Conservation (phyloP, 1,140 invertebrate species). For the Teleogryllus occipitalis region DNA sequence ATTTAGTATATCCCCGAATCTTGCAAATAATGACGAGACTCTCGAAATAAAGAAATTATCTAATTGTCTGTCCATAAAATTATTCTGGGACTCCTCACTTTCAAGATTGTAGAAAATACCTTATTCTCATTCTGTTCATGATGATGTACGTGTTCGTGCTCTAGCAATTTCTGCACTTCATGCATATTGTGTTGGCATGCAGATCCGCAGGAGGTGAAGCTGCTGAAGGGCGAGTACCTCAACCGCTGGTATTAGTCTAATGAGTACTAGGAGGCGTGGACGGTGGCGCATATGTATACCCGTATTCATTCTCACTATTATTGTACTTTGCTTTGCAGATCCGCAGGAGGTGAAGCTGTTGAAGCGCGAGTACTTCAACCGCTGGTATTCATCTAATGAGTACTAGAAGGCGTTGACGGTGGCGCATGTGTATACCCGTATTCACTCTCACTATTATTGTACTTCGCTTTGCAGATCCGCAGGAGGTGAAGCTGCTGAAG, state of each 20-base stretch:
- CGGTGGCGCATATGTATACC: constrained; percentile 45
- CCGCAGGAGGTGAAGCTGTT: constrained; percentile 58
- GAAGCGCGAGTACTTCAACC: constrained; percentile 63
- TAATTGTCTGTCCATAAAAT: too few relatives aligned
- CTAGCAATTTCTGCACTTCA: too few relatives aligned
- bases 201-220: constrained; percentile 63
- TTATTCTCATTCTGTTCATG: too few relatives aligned
- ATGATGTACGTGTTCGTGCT: too few relatives aligned
- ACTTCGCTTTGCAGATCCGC: constrained; percentile 62
- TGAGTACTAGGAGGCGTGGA: constrained; percentile 68
- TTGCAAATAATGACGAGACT: too few relatives aligned
- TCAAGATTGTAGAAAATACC: too few relatives aligned
- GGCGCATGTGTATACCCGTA: too few relatives aligned
- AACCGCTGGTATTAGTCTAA: constrained; percentile 73
- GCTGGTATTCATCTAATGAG: constrained; percentile 68
- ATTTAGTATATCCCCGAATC: too few relatives aligned
- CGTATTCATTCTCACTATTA: too few relatives aligned
- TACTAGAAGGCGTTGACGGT: constrained; percentile 71
- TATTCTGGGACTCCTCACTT: too few relatives aligned
- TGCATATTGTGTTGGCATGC: constrained; percentile 38
- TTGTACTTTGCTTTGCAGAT: constrained; percentile 49
- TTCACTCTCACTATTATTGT: too few relatives aligned
- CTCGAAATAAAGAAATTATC: too few relatives aligned
- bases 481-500: constrained; percentile 56
- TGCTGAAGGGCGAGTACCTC: constrained; percentile 61